These are phyloP conservation scores for Echinometra lucunter DNA, from an alignment of 53 echinoderm and acorn worm genomes.

Conservation along the genomic window DNA sequence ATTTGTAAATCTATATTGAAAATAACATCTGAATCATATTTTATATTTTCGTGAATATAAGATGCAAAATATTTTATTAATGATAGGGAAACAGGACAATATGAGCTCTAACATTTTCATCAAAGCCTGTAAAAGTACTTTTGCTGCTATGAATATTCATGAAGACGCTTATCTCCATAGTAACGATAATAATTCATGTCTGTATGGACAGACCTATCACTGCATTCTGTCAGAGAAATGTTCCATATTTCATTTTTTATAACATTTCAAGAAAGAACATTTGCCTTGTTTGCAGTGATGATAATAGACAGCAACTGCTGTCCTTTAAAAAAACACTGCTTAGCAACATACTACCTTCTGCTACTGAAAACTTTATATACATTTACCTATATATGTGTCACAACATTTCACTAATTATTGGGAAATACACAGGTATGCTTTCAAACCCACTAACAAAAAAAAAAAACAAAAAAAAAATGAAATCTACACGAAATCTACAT, in stretches of 20 bases:
- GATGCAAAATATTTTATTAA: background rate
- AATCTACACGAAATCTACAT: constrained; percentile 42
- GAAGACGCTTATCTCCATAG: background rate
- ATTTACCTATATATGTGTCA: background rate
- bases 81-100: background rate
- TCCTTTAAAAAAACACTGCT: background rate
- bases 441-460: background rate
- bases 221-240: background rate
- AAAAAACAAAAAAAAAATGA: background rate
- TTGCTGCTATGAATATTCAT: background rate
- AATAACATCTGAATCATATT: background rate
- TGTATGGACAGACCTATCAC: background rate
- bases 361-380: background rate
- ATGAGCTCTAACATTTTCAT: background rate
- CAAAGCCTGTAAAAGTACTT: background rate
- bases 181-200: background rate
- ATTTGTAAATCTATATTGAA: background rate
- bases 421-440: background rate
- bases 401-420: constrained; percentile 14
- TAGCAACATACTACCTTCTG: background rate
- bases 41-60: constrained; percentile 17
- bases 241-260: background rate
- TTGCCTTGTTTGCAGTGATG: background rate
- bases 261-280: background rate
- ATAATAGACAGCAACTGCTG: background rate